These are phyloP conservation scores for Taenaris catops DNA, from an alignment of 2,888 invertebrate species.

Conservation along the genomic window DNA sequence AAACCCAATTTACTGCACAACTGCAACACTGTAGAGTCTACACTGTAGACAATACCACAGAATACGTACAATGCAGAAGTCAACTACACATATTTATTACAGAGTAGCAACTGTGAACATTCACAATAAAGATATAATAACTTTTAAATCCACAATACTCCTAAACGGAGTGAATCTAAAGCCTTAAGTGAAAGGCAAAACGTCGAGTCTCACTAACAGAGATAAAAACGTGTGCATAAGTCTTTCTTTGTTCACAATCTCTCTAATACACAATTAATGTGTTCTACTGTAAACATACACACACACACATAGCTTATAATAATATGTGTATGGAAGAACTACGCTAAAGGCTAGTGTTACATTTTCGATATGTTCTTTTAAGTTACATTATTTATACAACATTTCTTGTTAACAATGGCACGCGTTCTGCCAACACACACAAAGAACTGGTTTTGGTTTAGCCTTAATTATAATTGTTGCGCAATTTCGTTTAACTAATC, in stretches of 20 bases:
- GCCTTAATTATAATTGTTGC: constrained; percentile 16
- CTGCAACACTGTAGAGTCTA: too few species aligned
- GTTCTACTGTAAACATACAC: constrained; percentile 40
- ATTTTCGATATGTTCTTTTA: constrained; percentile 71
- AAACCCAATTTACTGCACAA: too few species aligned
- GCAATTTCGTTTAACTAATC: not conserved
- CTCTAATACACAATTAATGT: constrained; percentile 24
- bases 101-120: constrained; percentile 1
- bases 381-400: constrained; percentile 63
- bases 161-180: constrained; percentile 15
- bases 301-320: constrained; percentile 44
- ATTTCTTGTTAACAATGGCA: constrained; percentile 65
- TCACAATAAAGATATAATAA: not conserved
- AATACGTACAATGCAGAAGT: too few species aligned
- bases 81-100: not conserved
- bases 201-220: constrained; percentile 10
- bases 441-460: constrained; percentile 25
- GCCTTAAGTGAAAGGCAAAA: constrained; percentile 14
- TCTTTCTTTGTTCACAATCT: constrained; percentile 31
- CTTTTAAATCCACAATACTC: constrained; percentile 4
- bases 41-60: too few species aligned
- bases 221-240: constrained; percentile 22
- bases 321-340: constrained; percentile 72
- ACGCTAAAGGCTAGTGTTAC: constrained; percentile 75
- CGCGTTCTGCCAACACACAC: constrained; percentile 48